Evolutionary conservation across 1,140 invertebrate species (phyloP), one percentile per base, ranked within the genome.

Genomic region (Drosophila funebris): DNA sequence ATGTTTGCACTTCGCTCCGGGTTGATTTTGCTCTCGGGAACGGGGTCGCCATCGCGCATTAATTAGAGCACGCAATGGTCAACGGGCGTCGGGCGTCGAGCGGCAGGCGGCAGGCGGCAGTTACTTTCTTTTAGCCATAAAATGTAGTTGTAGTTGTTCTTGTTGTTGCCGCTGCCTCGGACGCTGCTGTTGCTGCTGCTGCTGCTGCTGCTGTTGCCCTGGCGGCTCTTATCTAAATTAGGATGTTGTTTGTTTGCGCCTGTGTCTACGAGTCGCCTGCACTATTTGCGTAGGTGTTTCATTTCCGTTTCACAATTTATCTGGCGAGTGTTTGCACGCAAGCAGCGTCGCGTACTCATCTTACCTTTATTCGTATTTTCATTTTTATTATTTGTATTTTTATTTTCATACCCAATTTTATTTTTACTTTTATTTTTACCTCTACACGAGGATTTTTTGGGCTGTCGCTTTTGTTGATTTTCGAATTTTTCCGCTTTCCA

Each of bases 271-370:
- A 78, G 79, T 71, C 81, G 82, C 58, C 60, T 81, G 63, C 73
- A 80, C 67, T 90, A 88, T 90, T 90, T 90, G 87, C 82, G 82
- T 90, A 90, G 87, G 87, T 90, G 87, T 90, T 90, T 90, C 87
- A 90, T 90, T 90, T 90, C 87, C 87, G 83, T 80, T 90, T 77
- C 81, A 88, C 84, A 88, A 88, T 88, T 79, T 88, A 83, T 83
- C 83, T 78, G 72, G 41, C 75, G 77, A 84, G 44, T 84, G 80
- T 78, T 83, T 83, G 80, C 72, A 56, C 54, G 44, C 64, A 72
- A 57, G 69, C 69, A 52, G 44, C 57, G 46, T 11, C 61, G 67
- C 61, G n/a, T 60, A 80, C 71, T 66, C 73, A 29, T 67, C 68
- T 66, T 75, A 85, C 82, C 82, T 80, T 83, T 78, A 54, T 57